Base-by-base conservation (phyloP, 2,113 vertebrate genomes). In the Candoia aspera region DNA sequence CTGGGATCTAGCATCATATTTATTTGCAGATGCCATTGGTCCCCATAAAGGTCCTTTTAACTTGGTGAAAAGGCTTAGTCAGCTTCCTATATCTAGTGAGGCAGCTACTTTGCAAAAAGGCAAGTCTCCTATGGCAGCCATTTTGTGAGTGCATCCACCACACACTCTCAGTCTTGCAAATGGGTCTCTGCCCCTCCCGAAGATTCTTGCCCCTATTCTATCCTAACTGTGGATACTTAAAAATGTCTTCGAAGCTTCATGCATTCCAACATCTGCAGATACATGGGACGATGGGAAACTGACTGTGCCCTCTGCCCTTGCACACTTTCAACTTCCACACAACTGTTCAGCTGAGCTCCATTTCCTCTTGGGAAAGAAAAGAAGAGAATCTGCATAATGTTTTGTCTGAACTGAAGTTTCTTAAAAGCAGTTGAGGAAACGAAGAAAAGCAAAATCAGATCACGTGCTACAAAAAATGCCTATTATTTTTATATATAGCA, bases 401-500 rank as follows among this genome's bases (percentile, higher is more conserved):
- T 87, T 12, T 59, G 85, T 86, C 86, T 42, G 26, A 90, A 57
- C 12, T 57, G n/a, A 49, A 13, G 10, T 24, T 79, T 60, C 92
- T 92, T 15, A 10, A 92, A 92, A 87, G 37, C 59, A 88, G 21
- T 4, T 29, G 29, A 2, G 91, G 42, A 10, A 33, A 55, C 10
- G 62, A 89, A 33, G 19, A 58, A 90, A 0, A 33, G 84, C 12
- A 90, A 5, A 96, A 96, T 92, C 92, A 95, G 94, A 95, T 94
- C 93, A 95, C 93, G 92, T 0, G 54, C 93, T 91, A 55, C 90
- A 49, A 79, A 94, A 95, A 96, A 95, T 29, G 84, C 53, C 92
- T 94, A 90, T 93, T 96, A 92, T 86, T 95, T 96, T 85, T 93
- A 92, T 91, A 92, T 15, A 95, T 15, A 95, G 91, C 0, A 94